Evolutionary conservation across 2,888 invertebrate genomes (phyloP), one percentile per base, ranked within the genome.

Genomic region (Ashinkailepas kermadecensis): DNA sequence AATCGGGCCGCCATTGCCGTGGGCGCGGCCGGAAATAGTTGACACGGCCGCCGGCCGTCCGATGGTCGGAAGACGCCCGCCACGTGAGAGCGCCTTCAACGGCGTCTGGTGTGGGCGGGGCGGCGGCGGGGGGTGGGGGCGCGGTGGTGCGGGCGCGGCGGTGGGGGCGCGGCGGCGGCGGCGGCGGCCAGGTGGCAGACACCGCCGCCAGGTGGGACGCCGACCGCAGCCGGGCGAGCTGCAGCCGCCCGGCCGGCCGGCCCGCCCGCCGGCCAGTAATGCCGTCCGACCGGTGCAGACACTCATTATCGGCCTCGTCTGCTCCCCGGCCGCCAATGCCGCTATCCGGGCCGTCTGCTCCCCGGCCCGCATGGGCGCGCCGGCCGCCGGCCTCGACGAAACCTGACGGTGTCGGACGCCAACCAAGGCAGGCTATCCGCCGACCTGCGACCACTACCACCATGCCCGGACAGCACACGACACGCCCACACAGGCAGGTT

Each of bases 21-120:
- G 18, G 62, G 18, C 62, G 25, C 67, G 39, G 67, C 67, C 67
- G 67, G 67, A 67, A 67, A 67, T 67, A 2, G 25, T 25, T 67
- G 12, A 13, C 25, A 67, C 25, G 25, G 67, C 12, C 25, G 25
- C 25, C 65, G 18, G 67, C 13, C 67, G 67, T 13, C 23, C 0
- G 65, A 25, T 25, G 18, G 62, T 15, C 21, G 62, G 62, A n/a
- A 39, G 39, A 39, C 39, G 39, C 39, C 39, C 39, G 39, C 39
- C 25, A 13, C 67, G 67, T 67, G 67, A 67, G 67, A 67, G n/a
- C 25, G 67, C 67, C 67, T 23, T 23, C 65, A 65, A 65, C 65
- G 65, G 65, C 23, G 39, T 39, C 39, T 39, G 39, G 39, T 39
- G 39, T 39, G 39, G 39, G 39, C 39, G 39, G 39, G 39, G 39